Percentiles rank a stretch among this genome's conserved stretches.
Conservation (phyloP, 2,888 invertebrate species). For the Tetanocera ferruginea region DNA sequence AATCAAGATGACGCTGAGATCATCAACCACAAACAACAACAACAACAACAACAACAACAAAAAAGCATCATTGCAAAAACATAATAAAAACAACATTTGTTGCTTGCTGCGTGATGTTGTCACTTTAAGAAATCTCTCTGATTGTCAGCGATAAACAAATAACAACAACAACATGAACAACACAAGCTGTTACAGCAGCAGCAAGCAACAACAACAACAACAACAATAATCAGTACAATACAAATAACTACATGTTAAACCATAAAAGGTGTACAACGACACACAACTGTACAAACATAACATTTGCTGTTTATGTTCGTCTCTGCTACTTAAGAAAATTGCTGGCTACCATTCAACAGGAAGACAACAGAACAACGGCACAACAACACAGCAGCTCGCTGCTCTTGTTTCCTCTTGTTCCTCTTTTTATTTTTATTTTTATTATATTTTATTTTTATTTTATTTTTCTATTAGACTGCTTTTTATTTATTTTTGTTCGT, state of each 20-base stretch:
- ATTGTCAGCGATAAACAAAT: conserved; percentile 40
- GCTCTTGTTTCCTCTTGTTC: background rate
- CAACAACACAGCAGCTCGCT: background rate
- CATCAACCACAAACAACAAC: background rate
- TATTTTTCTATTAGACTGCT: no score
- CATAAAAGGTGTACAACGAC: background rate
- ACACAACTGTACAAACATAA: background rate
- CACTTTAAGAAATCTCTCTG: conserved; percentile 1
- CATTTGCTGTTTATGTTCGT: background rate
- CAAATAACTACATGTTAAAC: background rate
- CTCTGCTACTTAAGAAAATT: background rate
- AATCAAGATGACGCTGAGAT: background rate
- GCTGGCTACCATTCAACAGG: no score
- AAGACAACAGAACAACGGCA: background rate
- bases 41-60: background rate
- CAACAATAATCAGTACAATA: background rate
- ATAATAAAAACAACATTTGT: no score
- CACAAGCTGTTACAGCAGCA: background rate
- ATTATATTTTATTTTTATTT: no score
- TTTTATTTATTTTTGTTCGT: no score
- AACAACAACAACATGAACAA: background rate
- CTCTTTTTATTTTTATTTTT: background rate
- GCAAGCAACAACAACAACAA: background rate
- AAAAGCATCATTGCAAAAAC: background rate
- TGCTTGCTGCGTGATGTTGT: background rate